A percentile compares a stretch with the other conserved stretches of the same genome.
Evolutionary conservation across 1,140 invertebrate species (phyloP).

Genomic region (Venturia canescens): DNA sequence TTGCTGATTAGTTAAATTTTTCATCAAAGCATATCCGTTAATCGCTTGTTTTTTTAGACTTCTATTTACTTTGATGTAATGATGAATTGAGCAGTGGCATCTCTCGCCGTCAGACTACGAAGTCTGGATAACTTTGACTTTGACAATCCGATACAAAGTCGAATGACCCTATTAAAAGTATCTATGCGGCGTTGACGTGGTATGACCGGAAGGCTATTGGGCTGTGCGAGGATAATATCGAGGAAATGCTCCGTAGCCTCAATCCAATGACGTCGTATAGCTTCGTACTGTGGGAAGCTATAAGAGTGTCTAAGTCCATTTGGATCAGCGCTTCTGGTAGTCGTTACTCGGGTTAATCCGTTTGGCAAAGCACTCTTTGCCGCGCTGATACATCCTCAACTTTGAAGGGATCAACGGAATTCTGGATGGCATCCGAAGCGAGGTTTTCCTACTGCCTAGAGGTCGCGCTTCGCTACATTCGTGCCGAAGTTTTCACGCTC

Average conservation of each 20-base stretch:
- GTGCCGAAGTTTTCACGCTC: not conserved
- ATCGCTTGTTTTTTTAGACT: too few species aligned
- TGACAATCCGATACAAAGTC: not conserved
- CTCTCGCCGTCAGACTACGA: not conserved
- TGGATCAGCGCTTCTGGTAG: conserved; percentile 39
- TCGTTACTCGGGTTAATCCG: conserved; percentile 51
- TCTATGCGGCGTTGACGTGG: not conserved
- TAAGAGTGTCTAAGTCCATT: conserved; percentile 54
- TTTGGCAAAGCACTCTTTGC: conserved; percentile 45
- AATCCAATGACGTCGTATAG: conserved; percentile 33
- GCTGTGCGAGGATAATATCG: conserved; percentile 1
- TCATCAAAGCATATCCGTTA: too few species aligned
- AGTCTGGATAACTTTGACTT: not conserved
- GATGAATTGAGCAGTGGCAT: not conserved
- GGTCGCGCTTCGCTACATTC: not conserved
- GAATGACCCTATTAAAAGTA: not conserved
- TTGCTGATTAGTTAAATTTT: too few species aligned
- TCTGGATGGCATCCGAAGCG: conserved; percentile 5
- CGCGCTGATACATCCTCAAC: conserved; percentile 26
- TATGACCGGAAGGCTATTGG: not conserved
- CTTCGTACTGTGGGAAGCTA: conserved; percentile 43
- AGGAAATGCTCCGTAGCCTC: not conserved
- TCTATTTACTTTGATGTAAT: too few species aligned
- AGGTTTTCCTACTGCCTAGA: conserved; percentile 7
- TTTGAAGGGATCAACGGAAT: conserved; percentile 34